Evolutionary conservation across 53 echinoderm and acorn worm species (phyloP).

Genomic region (Actinopyga echinites): DNA sequence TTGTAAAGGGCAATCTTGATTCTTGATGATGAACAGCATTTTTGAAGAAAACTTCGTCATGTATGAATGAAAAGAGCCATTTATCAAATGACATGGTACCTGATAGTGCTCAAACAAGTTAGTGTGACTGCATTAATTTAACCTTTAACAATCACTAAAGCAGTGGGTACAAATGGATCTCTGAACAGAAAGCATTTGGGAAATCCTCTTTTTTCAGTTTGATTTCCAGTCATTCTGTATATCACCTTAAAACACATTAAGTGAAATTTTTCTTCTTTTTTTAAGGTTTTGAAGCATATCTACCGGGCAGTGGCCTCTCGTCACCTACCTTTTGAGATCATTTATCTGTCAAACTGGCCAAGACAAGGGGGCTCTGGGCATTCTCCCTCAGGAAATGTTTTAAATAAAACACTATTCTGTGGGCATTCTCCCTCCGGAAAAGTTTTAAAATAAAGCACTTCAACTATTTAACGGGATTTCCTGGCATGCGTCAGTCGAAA

Average conservation of each 20-base stretch:
- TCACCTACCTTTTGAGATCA: constrained; percentile 77
- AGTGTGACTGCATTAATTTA: too few relatives aligned
- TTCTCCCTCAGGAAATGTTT: too few relatives aligned
- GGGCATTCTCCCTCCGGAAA: neutral
- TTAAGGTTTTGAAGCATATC: constrained; percentile 81
- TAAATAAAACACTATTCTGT: neutral
- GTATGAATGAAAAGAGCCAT: too few relatives aligned
- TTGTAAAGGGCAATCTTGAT: too few relatives aligned
- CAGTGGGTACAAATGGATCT: too few relatives aligned
- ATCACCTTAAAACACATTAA: neutral
- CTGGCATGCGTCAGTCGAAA: too few relatives aligned
- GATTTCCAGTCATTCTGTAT: neutral
- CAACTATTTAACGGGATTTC: neutral
- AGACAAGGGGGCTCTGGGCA: too few relatives aligned
- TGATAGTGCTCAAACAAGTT: too few relatives aligned
- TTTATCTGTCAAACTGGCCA: constrained; percentile 78
- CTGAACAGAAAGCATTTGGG: constrained; percentile 2
- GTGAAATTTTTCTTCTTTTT: neutral
- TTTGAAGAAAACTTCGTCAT: too few relatives aligned
- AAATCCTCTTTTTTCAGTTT: neutral
- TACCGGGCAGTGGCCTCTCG: constrained; percentile 84
- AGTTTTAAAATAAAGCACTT: neutral
- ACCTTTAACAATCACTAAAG: too few relatives aligned
- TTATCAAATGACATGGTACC: too few relatives aligned
- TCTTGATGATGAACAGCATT: too few relatives aligned